Conservation (phyloP, 2,888 invertebrate species). For the Metellina segmentata region DNA sequence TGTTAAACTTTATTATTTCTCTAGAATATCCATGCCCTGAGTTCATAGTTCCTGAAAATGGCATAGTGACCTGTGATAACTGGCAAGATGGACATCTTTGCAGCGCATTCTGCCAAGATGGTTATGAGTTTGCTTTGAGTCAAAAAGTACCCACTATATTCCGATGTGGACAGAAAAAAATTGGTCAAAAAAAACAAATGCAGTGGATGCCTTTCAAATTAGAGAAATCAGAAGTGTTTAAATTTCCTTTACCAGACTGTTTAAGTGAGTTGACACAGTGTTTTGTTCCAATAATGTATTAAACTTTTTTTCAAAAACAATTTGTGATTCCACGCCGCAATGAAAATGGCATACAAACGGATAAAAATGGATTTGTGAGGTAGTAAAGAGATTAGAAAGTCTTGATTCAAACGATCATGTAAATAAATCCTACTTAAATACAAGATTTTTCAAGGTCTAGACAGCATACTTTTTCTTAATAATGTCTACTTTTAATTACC, state of each 20-base stretch:
- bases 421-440: no score
- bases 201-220: conserved; percentile 41
- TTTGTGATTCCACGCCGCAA: no score
- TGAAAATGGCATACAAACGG: no score
- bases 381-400: no score
- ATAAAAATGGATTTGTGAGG: no score
- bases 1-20: background rate
- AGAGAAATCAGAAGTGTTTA: background rate
- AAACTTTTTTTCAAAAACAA: no score
- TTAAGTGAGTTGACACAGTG: conserved; percentile 50
- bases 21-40: conserved; percentile 56
- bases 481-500: no score
- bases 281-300: background rate
- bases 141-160: conserved; percentile 6
- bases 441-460: no score
- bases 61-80: conserved; percentile 58
- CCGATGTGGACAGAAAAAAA: background rate
- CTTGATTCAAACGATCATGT: no score
- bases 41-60: conserved; percentile 51
- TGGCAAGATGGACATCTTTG: conserved; percentile 67
- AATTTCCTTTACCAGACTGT: conserved; percentile 70
- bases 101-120: conserved; percentile 53
- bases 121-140: conserved; percentile 48
- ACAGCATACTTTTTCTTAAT: no score
- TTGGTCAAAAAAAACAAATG: background rate